These are phyloP conservation scores for Drosophila nigritarsus DNA, from an alignment of 2,888 invertebrate genomes.

Conservation along the genomic window DNA sequence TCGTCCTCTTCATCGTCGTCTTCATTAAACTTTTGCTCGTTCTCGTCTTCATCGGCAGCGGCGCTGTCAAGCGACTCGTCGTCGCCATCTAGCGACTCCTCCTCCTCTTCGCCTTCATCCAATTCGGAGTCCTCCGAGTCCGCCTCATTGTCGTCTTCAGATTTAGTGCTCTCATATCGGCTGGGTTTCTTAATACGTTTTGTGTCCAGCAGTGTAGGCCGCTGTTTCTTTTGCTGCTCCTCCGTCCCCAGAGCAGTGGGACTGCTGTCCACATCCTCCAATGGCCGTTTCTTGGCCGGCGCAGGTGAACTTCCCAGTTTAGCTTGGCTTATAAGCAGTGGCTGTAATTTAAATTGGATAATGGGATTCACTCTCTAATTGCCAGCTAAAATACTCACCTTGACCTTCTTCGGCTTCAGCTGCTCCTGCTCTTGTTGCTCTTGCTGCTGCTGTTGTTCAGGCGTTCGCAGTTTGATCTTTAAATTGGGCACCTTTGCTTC, in stretches of 20 bases:
- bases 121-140: conserved; percentile 67
- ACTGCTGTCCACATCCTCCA: conserved; percentile 68
- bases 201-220: conserved; percentile 81
- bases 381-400: conserved; percentile 63
- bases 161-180: conserved; percentile 81
- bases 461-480: conserved; percentile 80
- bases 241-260: conserved; percentile 49
- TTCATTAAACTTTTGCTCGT: conserved; percentile 57
- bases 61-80: conserved; percentile 82
- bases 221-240: conserved; percentile 75
- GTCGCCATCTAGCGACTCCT: conserved; percentile 69
- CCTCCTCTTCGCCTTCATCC: conserved; percentile 70
- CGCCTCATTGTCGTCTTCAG: conserved; percentile 76
- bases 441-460: conserved; percentile 50
- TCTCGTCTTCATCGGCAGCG: conserved; percentile 82
- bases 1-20: conserved; percentile 66
- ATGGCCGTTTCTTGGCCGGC: conserved; percentile 70
- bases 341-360: conserved; percentile 58
- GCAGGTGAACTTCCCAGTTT: conserved; percentile 66
- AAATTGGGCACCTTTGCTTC: conserved; percentile 84
- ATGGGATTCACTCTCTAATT: neutral
- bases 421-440: conserved; percentile 54
- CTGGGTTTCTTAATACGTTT: conserved; percentile 82
- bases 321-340: conserved; percentile 81
- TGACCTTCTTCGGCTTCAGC: conserved; percentile 68